These are phyloP conservation scores for Collichthys lucidus DNA, from an alignment of 2,113 vertebrate species.

Conservation along the genomic window DNA sequence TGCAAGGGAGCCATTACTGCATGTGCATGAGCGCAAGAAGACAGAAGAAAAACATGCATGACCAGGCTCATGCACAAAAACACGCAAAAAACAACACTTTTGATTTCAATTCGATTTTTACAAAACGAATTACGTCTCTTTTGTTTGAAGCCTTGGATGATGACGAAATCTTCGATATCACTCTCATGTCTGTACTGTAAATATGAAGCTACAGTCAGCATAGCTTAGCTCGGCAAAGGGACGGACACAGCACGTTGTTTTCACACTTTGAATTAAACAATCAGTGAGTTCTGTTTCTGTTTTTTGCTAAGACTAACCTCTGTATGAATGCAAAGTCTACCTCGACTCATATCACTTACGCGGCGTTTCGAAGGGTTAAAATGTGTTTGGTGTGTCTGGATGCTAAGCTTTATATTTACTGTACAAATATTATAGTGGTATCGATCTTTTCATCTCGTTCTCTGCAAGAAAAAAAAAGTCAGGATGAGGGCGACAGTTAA, in stretches of 20 bases:
- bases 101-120: not conserved
- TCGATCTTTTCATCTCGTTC: not conserved
- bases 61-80: not conserved
- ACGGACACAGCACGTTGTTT: not conserved
- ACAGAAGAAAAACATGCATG: slow-evolving; percentile 18
- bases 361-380: too few species aligned
- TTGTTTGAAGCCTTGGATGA: too few species aligned
- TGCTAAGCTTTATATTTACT: not conserved
- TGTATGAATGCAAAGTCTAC: too few species aligned
- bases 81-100: not conserved
- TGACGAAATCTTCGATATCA: not conserved
- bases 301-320: not conserved
- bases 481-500: not conserved
- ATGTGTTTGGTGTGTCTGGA: too few species aligned
- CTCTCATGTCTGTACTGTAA: not conserved
- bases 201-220: not conserved
- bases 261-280: not conserved
- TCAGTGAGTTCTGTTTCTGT: not conserved
- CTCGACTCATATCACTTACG: too few species aligned
- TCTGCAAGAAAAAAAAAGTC: not conserved
- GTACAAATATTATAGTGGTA: not conserved
- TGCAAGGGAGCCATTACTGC: slow-evolving; percentile 42
- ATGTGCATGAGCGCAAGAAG: slow-evolving; percentile 45
- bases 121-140: too few species aligned
- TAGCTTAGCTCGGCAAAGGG: not conserved